Evolutionary conservation across 2,113 vertebrate species (phyloP), one percentile per base, ranked within the genome.

Genomic region (Peromyscus leucopus): DNA sequence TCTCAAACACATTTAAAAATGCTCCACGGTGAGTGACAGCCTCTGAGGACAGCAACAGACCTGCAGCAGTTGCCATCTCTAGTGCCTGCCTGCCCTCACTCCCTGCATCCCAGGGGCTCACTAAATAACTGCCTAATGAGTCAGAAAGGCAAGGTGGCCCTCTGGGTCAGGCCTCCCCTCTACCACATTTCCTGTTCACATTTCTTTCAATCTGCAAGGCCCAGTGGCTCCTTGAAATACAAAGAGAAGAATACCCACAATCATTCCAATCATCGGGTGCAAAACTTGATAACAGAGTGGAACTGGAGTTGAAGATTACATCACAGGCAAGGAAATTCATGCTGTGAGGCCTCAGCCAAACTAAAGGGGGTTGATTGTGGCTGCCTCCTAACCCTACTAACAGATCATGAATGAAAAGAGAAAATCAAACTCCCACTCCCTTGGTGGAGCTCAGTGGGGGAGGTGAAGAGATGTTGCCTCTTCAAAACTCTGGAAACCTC

Each of bases 221-320:
- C 39, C 55, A 75, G 74, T 46, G 21, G 90, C 61, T 96, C 79
- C 33, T 92, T 92, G 55, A 89, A 93, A 72, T 61, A 72, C 0
- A 82, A 71, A 90, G 2, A 88, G 82, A 93, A 91, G 57, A 71
- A 46, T 51, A 46, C 42, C 22, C 59, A 19, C n/a, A 63, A 63
- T 31, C 82, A 84, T 63, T 39, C 12, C 59, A 72, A 8, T 82
- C 55, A 72, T 55, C 71, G 51, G 39, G 84, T 39, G 31, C 11
- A 4, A 42, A n/a, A 36, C 57, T 84, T 31, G 22, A 36, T 67
- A 96, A 78, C 0, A 0, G 89, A 92, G n/a, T 33, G 26, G 67
- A 86, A 86, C 67, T 89, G 36, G 92, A 89, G 71, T 80, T 85
- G 90, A 84, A 86, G 63, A 82, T 69, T 16, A 19, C 65, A 89